Evolutionary conservation across 1,140 invertebrate genomes (phyloP).

Genomic region (Trinorchestia longiramus): DNA sequence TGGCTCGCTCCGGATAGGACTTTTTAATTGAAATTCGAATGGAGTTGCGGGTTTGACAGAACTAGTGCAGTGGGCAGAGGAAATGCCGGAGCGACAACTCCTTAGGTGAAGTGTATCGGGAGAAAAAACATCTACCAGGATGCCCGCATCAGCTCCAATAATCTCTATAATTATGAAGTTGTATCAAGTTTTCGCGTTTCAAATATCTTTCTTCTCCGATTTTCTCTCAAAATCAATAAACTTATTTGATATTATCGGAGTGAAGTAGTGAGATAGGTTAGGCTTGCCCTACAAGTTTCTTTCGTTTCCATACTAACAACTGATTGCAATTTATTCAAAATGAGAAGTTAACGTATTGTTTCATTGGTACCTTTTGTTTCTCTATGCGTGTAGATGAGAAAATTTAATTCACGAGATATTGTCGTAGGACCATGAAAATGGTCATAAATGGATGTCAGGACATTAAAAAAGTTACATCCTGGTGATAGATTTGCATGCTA

Average conservation of each 20-base stretch:
- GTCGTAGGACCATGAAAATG: too few species aligned
- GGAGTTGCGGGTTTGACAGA: neutral
- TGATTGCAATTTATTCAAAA: too few species aligned
- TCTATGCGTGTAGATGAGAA: too few species aligned
- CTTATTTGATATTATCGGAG: neutral
- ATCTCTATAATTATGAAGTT: neutral
- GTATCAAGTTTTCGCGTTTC: neutral
- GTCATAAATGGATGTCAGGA: too few species aligned
- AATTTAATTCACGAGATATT: too few species aligned
- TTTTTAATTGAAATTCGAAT: slow-evolving; percentile 43
- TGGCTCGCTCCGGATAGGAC: slow-evolving; percentile 8
- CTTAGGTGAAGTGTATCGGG: neutral
- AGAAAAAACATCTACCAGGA: neutral
- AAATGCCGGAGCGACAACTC: neutral
- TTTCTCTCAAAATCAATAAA: neutral
- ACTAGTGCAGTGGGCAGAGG: neutral
- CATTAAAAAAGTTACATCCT: too few species aligned
- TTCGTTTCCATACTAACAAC: too few species aligned
- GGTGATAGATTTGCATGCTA: too few species aligned
- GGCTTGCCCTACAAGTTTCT: too few species aligned
- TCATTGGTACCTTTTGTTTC: too few species aligned
- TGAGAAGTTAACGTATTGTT: too few species aligned
- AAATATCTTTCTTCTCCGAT: neutral
- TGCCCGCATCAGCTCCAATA: neutral
- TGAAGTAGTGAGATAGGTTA: neutral